Base-by-base conservation (phyloP, 2,888 invertebrate species). In the Rhaphigaster nebulosa region DNA sequence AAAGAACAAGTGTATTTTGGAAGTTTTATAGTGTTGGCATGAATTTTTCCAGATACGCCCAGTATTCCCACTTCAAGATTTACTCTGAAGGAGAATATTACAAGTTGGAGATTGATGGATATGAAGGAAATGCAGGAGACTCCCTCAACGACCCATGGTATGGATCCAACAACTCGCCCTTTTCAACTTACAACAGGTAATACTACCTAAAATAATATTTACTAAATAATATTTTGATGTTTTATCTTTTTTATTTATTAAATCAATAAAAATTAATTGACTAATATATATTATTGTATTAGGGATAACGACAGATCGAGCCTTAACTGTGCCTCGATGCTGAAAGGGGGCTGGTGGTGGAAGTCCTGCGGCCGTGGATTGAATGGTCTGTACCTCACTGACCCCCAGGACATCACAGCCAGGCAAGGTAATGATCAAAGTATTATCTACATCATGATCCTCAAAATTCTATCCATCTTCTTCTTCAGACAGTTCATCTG, bases 321-420 rank as follows among this genome's bases (percentile, higher is more conserved):
- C 92, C 94, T 98, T 93, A 98, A 98, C 94, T 98, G 98, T 93
- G 98, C 98, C 41, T 98, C 98, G 29, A 98, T 98, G 98, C 95
- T 98, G 92, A 98, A 98, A 94, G 98, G 98, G 89, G 98, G 98
- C 12, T 98, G 98, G 98, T 98, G 98, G 98, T 98, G 98, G 98
- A 97, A 98, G 93, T 98, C 97, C 0, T 98, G 98, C 93, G 98
- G 98, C 45, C 95, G 98, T 93, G 98, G 98, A 18, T 95, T 98
- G 50, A 98, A 98, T 93, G 98, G 98, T 26, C 95, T 98, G 56
- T 98, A 98, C 93, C 94, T 98, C 87, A 97, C 98, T 93, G 97
- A 98, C 94, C 97, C 97, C 1, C 97, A 98, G 94, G 98, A 98
- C 94, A 95, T 97, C 92, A 98, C 97, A 87, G 98, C 98, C 91